These are phyloP conservation scores for Corbicula japonica DNA, from an alignment of 2,888 invertebrate species.

Conservation along the genomic window DNA sequence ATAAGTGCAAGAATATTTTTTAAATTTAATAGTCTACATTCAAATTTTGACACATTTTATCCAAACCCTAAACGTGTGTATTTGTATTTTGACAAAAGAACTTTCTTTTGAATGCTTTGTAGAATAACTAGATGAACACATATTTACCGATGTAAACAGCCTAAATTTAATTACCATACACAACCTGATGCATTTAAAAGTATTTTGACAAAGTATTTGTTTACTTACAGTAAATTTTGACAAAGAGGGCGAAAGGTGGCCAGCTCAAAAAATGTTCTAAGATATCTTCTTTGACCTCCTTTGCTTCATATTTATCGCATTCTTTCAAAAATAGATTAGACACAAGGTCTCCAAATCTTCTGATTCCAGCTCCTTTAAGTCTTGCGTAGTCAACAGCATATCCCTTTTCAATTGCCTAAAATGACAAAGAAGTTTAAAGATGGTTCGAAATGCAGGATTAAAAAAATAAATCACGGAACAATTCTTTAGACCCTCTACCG, in stretches of 20 bases:
- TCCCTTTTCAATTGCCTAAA: slow-evolving; percentile 30
- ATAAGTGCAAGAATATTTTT: too few relatives aligned
- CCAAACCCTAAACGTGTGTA: too few relatives aligned
- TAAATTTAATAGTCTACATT: too few relatives aligned
- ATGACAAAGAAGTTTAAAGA: not conserved
- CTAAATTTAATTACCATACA: too few relatives aligned
- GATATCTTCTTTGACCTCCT: slow-evolving; percentile 7
- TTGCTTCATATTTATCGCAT: slow-evolving; percentile 12
- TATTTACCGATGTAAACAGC: too few relatives aligned
- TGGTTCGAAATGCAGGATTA: too few relatives aligned
- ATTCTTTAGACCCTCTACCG: too few relatives aligned
- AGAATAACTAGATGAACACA: too few relatives aligned
- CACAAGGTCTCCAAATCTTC: slow-evolving; percentile 24
- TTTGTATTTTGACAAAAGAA: too few relatives aligned
- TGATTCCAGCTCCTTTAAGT: slow-evolving; percentile 7
- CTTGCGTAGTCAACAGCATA: slow-evolving; percentile 26
- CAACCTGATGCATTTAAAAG: not conserved
- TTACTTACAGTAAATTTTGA: slow-evolving; percentile 61
- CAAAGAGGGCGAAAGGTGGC: slow-evolving; percentile 56
- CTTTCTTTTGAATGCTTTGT: too few relatives aligned
- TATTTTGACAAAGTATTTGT: not conserved
- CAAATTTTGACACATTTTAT: too few relatives aligned
- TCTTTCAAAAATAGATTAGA: slow-evolving; percentile 30
- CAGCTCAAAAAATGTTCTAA: slow-evolving; percentile 51
- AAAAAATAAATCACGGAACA: too few relatives aligned